These are phyloP conservation scores for Equus quagga DNA, from an alignment of 2,113 vertebrate species.

Conservation along the genomic window DNA sequence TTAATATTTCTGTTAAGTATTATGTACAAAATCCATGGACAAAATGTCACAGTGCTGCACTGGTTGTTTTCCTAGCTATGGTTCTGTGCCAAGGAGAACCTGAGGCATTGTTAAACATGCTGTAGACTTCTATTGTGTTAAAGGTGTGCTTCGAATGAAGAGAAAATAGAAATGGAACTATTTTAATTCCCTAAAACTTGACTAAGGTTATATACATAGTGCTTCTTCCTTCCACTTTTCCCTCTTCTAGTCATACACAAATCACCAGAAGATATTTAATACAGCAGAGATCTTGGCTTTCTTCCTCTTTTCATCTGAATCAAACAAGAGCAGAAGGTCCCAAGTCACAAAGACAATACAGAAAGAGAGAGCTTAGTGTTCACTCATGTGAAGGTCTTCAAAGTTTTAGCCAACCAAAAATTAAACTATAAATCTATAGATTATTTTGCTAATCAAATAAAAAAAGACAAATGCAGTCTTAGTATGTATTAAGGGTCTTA, in stretches of 20 bases:
- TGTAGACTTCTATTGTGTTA: neutral
- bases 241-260: neutral
- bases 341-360: conserved; percentile 4
- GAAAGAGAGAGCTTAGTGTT: neutral
- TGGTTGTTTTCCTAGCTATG: neutral
- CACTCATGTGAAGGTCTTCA: neutral
- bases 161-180: neutral
- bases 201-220: neutral
- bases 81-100: neutral
- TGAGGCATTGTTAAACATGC: neutral
- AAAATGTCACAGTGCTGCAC: neutral
- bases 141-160: neutral
- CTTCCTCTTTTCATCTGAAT: conserved; percentile 32
- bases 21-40: neutral
- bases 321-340: conserved; percentile 27
- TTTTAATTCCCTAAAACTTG: conserved; percentile 16
- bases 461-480: neutral
- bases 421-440: neutral
- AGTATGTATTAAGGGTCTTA: neutral
- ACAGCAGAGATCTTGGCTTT: neutral
- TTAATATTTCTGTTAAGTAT: neutral
- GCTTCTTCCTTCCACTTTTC: conserved; percentile 1
- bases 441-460: neutral
- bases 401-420: neutral
- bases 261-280: neutral